These are phyloP conservation scores for Anoplopoma fimbria DNA, from an alignment of 2,113 vertebrate species.

Conservation along the genomic window DNA sequence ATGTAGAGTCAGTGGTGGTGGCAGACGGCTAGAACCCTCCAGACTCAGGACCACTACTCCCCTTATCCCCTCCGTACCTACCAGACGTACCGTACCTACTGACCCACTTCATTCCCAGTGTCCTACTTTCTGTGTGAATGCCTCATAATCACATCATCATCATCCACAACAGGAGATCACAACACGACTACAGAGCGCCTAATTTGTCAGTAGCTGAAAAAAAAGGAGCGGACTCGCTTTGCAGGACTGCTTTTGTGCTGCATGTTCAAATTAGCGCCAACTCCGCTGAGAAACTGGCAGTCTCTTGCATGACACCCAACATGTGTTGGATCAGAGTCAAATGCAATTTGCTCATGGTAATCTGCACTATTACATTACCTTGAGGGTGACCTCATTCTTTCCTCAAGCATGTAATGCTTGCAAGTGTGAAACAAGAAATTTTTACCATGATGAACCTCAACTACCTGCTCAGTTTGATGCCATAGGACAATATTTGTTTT, in stretches of 20 bases:
- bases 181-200: slow-evolving; percentile 47
- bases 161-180: slow-evolving; percentile 56
- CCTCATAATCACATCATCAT: slow-evolving; percentile 69
- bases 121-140: slow-evolving; percentile 70
- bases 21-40: slow-evolving; percentile 54
- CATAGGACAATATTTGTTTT: slow-evolving; percentile 33
- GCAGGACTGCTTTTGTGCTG: slow-evolving; percentile 40
- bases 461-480: slow-evolving; percentile 36
- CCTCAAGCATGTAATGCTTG: slow-evolving; percentile 67
- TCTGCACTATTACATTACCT: slow-evolving; percentile 66
- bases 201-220: slow-evolving; percentile 55
- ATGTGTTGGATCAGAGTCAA: slow-evolving; percentile 71
- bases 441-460: slow-evolving; percentile 51
- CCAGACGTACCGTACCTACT: slow-evolving; percentile 45
- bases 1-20: slow-evolving; percentile 61
- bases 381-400: slow-evolving; percentile 66
- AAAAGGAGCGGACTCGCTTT: slow-evolving; percentile 31
- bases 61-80: slow-evolving; percentile 23
- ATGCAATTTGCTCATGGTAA: slow-evolving; percentile 65
- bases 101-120: slow-evolving; percentile 60
- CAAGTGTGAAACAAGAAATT: slow-evolving; percentile 59
- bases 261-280: slow-evolving; percentile 57
- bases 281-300: slow-evolving; percentile 47
- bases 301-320: slow-evolving; percentile 61
- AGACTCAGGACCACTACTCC: slow-evolving; percentile 40